Evolutionary conservation across 2,888 invertebrate species (phyloP), one percentile per base, ranked within the genome.

Genomic region (Megaustenia siamemsis): DNA sequence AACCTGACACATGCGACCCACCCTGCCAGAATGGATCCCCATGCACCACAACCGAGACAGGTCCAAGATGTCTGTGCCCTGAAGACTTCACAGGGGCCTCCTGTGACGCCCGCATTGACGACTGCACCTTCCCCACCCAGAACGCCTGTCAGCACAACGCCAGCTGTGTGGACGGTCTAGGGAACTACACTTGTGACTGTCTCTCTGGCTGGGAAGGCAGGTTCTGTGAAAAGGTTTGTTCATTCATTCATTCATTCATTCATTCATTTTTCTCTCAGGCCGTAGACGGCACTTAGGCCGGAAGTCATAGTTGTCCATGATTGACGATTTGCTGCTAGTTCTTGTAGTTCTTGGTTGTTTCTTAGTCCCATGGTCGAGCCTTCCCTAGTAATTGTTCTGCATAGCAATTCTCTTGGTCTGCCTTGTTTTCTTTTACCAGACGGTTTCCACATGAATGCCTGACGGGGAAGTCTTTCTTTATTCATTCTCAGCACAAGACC

Each of bases 121-220:
- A 84, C 32, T 87, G 87, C 49, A 63, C 63, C 4, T 35, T 35
- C 0, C 82, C 73, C 35, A 21, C 18, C 21, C 53, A 86, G 60
- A 40, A 35, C 5, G 89, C 88, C 12, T 92, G 92, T 79, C 83
- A 79, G 78, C 89, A 92, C 82, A 89, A 89, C 76, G 91, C 87
- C 12, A 88, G 86, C 10, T 92, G 92, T 86, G 84, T 83, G 32
- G 91, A 92, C 79, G 86, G 87, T 3, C 83, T 89, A 15, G 82
- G 86, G 69, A 83, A 68, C n/a, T 90, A 86, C 79, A 82, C 56
- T 6, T 92, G 92, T 87, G 73, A 77, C 40, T 92, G 92, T 86
- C 38, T 86, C 4, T 87, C 82, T 79, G 89, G 80, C 77, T 87
- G 80, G 79, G 83, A 49, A 68, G 91, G 91, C 32, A 49, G 28